A percentile compares a stretch with the other conserved stretches of the same genome.
Evolutionary conservation across 2,797 vertebrate species (phyloP).

Genomic region (Urocyon cinereoargenteus): DNA sequence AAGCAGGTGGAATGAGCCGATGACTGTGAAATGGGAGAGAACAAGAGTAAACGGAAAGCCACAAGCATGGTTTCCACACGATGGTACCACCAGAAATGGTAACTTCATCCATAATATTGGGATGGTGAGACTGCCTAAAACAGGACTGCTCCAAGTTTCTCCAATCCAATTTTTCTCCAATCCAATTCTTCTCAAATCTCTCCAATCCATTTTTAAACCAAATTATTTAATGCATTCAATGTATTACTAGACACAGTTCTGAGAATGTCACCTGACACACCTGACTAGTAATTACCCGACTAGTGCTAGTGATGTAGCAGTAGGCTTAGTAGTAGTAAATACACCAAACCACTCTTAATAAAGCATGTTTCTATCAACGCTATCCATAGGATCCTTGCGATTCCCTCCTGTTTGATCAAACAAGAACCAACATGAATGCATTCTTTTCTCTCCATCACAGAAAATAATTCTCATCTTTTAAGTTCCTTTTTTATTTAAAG

Average conservation of each 20-base stretch:
- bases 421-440: neutral
- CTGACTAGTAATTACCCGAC: no score
- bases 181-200: no score
- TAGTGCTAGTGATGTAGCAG: no score
- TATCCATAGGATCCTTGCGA: neutral
- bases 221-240: no score
- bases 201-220: no score
- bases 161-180: no score
- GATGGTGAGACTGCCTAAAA: rapidly evolving
- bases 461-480: neutral
- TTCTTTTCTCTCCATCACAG: neutral
- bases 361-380: neutral
- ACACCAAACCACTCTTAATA: neutral
- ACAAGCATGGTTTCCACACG: rapidly evolving
- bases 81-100: neutral
- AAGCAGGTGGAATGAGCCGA: no score
- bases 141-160: neutral
- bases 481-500: neutral
- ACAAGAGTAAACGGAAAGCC: neutral
- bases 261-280: no score
- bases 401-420: neutral
- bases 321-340: no score
- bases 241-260: neutral
- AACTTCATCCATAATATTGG: neutral
- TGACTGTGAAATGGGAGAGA: no score